Percentiles rank a stretch among this genome's conserved stretches.
Conservation (phyloP, 2,888 invertebrate species). For the Leucophora obtusa region DNA sequence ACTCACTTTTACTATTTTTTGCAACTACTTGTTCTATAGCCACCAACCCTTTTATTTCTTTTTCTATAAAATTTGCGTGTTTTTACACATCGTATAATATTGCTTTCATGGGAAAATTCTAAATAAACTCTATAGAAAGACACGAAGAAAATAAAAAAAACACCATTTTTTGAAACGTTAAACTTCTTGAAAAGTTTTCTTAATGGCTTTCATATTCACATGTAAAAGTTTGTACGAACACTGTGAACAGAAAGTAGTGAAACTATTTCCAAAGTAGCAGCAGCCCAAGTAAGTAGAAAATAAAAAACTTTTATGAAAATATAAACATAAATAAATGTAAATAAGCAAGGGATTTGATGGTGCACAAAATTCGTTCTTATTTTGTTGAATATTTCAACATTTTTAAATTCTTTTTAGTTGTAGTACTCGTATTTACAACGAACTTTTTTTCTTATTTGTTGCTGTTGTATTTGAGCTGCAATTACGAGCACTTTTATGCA, state of each 20-base stretch:
- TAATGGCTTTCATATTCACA: slow-evolving; percentile 32
- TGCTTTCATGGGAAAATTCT: slow-evolving; percentile 4
- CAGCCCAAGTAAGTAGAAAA: too few relatives aligned
- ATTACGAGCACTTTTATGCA: slow-evolving; percentile 8
- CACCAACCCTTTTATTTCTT: neutral
- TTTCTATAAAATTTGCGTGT: slow-evolving; percentile 44
- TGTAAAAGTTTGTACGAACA: slow-evolving; percentile 1
- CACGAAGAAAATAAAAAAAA: neutral
- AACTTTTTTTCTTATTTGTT: slow-evolving; percentile 2
- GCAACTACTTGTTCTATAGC: neutral
- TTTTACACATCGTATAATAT: slow-evolving; percentile 19
- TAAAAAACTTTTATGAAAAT: too few relatives aligned
- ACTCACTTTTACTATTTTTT: slow-evolving; percentile 4
- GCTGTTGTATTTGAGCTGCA: slow-evolving; percentile 14
- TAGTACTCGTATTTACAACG: neutral
- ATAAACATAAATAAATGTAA: too few relatives aligned
- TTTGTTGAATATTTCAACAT: too few relatives aligned
- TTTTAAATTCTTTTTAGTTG: neutral
- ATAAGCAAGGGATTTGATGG: too few relatives aligned
- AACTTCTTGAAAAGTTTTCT: slow-evolving; percentile 26
- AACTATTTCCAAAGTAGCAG: too few relatives aligned
- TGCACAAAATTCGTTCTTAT: too few relatives aligned
- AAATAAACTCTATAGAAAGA: neutral
- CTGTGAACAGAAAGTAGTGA: neutral
- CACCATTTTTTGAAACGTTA: slow-evolving; percentile 2